These are phyloP conservation scores for Proctacanthus coquilletti DNA, from an alignment of 1,140 invertebrate genomes.

Conservation along the genomic window DNA sequence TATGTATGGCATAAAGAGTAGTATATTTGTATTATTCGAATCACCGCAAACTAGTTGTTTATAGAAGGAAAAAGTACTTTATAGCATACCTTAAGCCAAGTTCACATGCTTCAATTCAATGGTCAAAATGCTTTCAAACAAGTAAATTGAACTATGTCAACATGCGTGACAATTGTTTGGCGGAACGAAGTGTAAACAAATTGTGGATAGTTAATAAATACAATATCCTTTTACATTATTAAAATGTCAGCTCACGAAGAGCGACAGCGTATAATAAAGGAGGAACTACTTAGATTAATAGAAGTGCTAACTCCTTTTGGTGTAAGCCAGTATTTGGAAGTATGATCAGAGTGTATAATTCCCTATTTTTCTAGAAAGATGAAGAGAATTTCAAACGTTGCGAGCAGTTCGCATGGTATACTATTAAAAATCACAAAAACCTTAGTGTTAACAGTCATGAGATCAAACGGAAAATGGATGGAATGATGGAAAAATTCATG, in stretches of 20 bases:
- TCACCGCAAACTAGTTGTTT: too few species aligned
- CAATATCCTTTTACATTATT: too few species aligned
- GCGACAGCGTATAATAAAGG: constrained; percentile 7
- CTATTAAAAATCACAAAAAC: constrained; percentile 12
- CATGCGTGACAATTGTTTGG: too few species aligned
- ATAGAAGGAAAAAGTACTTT: too few species aligned
- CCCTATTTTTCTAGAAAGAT: constrained; percentile 2
- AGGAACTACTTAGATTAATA: constrained; percentile 14
- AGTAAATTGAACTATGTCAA: too few species aligned
- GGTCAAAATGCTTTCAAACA: too few species aligned
- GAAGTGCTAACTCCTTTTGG: constrained; percentile 10
- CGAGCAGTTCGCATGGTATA: constrained; percentile 11
- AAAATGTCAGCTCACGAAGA: constrained; percentile 1
- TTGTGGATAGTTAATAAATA: too few species aligned
- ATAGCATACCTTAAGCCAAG: too few species aligned
- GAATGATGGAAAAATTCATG: constrained; percentile 17
- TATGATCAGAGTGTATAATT: constrained; percentile 1
- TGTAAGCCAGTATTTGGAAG: constrained; percentile 8
- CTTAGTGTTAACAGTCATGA: constrained; percentile 13
- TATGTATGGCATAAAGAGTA: too few species aligned
- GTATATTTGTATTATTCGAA: too few species aligned
- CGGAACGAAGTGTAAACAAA: too few species aligned
- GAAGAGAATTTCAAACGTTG: constrained; percentile 8
- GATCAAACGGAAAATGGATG: constrained; percentile 13
- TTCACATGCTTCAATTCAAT: too few species aligned